Base-by-base conservation (phyloP, 2,797 vertebrate species). In the Fundulus diaphanus region DNA sequence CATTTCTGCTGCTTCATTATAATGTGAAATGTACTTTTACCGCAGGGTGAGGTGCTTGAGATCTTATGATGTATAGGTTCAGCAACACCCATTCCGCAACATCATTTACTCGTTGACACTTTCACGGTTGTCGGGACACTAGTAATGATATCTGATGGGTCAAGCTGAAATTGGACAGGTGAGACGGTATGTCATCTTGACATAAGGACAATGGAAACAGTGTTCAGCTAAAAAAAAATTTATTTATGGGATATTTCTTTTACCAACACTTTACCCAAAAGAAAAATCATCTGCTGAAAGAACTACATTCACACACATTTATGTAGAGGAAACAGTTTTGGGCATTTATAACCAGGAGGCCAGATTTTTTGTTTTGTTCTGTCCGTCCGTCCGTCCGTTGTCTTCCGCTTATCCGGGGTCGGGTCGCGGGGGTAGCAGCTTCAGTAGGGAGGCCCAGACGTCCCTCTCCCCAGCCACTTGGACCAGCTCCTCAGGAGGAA, bases 141-240 rank as follows among this genome's bases (percentile, higher is more conserved):
- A 78, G 76, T 92, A 92, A 94, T 94, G 91, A 90, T 85, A 92
- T 92, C 88, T 84, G 81, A 93, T 91, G 90, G 92, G 91, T 94
- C 84, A 92, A 85, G 87, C 87, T 85, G 88, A 86, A 90, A 94
- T 92, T 82, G 87, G 85, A 88, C 86, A 85, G 87, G 88, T 92
- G 88, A 89, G 87, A 85, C 71, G 68, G 87, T 90, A 83, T 89
- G 87, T 90, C 89, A 87, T 88, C 75, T 73, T 89, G 85, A 88
- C 86, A 82, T 78, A 61, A 85, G 84, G 82, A 91, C 79, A 85
- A 90, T 68, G 83, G 84, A 82, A 87, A 76, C 80, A 71, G 59
- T 18, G 12, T 52, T 79, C 69, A 49, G 83, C 57, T 20, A 11
- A 68, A 73, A 66, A 70, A 78, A 79, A 33, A 67, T 68, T n/a